Evolutionary conservation across 1,140 invertebrate genomes (phyloP).

Genomic region (Bombus superbus): DNA sequence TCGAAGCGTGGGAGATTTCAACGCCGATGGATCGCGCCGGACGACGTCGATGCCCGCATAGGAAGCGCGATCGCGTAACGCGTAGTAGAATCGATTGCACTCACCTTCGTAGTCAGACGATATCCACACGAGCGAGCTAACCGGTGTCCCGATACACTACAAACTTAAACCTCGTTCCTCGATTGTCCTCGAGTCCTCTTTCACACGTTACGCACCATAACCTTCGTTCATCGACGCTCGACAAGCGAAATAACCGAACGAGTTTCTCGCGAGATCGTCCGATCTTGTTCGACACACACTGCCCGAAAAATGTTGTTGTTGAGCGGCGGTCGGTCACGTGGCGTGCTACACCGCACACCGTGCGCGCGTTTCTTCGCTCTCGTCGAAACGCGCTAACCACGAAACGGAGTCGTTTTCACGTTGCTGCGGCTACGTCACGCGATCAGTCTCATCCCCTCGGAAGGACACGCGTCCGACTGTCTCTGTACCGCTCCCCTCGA

Average conservation of each 20-base stretch:
- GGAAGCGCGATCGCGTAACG: background rate
- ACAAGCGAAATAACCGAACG: no score
- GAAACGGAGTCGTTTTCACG: background rate
- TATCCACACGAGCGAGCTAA: constrained; percentile 33
- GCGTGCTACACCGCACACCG: background rate
- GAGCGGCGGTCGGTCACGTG: constrained; percentile 28
- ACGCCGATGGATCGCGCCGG: background rate
- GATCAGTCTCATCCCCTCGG: background rate
- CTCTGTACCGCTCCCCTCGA: background rate
- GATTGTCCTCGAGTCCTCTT: constrained; percentile 30
- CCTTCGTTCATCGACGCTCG: background rate
- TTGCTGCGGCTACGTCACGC: background rate
- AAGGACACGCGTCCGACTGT: background rate
- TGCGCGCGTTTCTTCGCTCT: background rate
- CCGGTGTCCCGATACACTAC: constrained; percentile 21
- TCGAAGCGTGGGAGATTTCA: background rate
- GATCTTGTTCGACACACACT: constrained; percentile 40
- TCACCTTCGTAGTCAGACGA: constrained; percentile 49
- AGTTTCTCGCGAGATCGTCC: background rate
- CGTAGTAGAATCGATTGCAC: background rate
- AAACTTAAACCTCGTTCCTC: background rate
- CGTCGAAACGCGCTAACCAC: no score
- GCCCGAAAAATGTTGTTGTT: no score
- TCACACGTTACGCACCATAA: constrained; percentile 51
- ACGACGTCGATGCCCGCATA: constrained; percentile 36